A percentile compares a stretch with the other conserved stretches of the same genome.
These are phyloP conservation scores for Ceyx margarethae DNA, from an alignment of 2,113 vertebrate species.

Conservation along the genomic window DNA sequence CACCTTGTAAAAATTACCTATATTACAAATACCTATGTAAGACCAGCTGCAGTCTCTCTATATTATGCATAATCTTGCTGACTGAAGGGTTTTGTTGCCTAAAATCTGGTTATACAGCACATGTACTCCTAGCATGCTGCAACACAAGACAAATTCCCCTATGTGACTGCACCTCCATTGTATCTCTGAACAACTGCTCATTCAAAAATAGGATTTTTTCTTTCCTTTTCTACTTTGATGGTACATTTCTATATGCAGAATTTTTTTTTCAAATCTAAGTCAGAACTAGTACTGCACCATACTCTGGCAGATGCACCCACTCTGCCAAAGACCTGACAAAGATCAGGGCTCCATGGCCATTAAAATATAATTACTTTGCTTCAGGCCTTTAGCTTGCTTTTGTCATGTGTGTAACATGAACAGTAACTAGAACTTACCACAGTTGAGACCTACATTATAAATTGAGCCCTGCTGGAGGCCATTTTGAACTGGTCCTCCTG, in stretches of 20 bases:
- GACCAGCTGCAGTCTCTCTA: neutral
- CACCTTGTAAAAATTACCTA: conserved; percentile 23
- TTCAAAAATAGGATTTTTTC: neutral
- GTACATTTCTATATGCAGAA: neutral
- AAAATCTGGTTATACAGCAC: neutral
- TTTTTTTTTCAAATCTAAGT: neutral
- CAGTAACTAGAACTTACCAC: too few species aligned
- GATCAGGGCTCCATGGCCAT: too few species aligned
- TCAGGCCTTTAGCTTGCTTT: too few species aligned
- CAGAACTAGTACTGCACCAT: neutral
- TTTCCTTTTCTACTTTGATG: neutral
- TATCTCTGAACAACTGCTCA: neutral
- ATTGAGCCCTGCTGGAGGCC: too few species aligned
- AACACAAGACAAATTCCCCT: neutral
- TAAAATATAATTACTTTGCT: too few species aligned
- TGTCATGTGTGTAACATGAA: too few species aligned
- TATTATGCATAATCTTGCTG: neutral
- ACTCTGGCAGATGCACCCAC: too few species aligned
- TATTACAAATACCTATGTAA: neutral
- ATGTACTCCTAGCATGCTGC: neutral
- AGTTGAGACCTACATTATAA: too few species aligned
- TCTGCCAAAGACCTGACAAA: too few species aligned
- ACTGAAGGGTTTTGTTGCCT: neutral
- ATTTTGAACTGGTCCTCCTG: too few species aligned
- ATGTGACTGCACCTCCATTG: neutral